phyloP scores from a whole-genome alignment of 1,140 invertebrate species.

The Drosophila elegans region DNA sequence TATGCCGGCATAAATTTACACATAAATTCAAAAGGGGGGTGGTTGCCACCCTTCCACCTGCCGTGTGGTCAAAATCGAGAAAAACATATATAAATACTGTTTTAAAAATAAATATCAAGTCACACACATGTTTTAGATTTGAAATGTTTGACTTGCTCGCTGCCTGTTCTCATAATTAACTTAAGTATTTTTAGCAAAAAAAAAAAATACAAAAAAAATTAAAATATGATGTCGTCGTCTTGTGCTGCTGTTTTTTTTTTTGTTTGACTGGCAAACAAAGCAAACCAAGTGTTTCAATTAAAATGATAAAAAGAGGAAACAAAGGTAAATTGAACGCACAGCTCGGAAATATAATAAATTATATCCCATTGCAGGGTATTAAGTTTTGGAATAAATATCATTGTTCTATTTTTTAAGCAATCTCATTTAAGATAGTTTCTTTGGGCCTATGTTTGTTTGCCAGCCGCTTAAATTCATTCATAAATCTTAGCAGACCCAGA shows the following conservation, averaged over 20 bases:
- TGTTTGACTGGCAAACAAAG: slow-evolving; percentile 22
- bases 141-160: slow-evolving; percentile 52
- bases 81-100: slow-evolving; percentile 14
- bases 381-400: no score
- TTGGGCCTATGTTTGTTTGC: slow-evolving; percentile 29
- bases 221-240: slow-evolving; percentile 27
- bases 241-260: not conserved
- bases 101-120: slow-evolving; percentile 81
- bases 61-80: slow-evolving; percentile 5
- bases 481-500: slow-evolving; percentile 55
- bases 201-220: slow-evolving; percentile 11
- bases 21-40: slow-evolving; percentile 15
- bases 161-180: slow-evolving; percentile 74
- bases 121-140: slow-evolving; percentile 79
- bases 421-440: no score
- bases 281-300: slow-evolving; percentile 71
- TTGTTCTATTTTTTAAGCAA: no score
- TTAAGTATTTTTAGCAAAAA: slow-evolving; percentile 75
- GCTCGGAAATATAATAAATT: not conserved
- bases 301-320: slow-evolving; percentile 28
- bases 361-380: no score
- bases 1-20: slow-evolving; percentile 49
- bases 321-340: not conserved
- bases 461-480: slow-evolving; percentile 60
- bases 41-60: slow-evolving; percentile 31